These are phyloP conservation scores for Drosophila affinis DNA, from an alignment of 2,888 invertebrate species.

Conservation along the genomic window DNA sequence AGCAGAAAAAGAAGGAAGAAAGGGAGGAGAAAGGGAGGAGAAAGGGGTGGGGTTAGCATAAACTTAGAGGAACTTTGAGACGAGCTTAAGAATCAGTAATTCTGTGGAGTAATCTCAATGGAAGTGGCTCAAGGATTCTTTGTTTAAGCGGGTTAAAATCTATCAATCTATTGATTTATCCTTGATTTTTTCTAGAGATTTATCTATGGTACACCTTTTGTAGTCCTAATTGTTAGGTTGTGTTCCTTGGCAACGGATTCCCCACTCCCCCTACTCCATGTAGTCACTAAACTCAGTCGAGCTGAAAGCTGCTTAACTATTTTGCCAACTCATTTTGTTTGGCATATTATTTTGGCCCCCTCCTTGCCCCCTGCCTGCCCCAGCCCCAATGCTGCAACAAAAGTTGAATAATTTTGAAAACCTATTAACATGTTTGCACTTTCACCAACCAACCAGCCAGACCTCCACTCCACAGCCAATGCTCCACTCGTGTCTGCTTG, in stretches of 20 bases:
- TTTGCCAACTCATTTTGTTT: conserved; percentile 66
- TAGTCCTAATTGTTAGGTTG: background rate
- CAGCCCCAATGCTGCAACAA: conserved; percentile 10
- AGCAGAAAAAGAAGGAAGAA: conserved; percentile 16
- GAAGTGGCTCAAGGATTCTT: background rate
- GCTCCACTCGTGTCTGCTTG: background rate
- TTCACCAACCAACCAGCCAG: background rate
- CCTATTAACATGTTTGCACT: conserved; percentile 57
- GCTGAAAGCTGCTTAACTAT: conserved; percentile 70
- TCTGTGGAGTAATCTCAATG: background rate
- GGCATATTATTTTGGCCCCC: conserved; percentile 52
- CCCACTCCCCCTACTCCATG: background rate
- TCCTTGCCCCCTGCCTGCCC: too few relatives aligned
- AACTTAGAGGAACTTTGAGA: background rate
- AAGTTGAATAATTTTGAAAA: conserved; percentile 63
- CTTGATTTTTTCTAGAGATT: background rate
- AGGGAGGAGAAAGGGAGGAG: conserved; percentile 11
- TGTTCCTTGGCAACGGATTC: background rate
- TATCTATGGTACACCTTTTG: background rate
- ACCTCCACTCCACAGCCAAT: background rate
- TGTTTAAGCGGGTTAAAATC: background rate
- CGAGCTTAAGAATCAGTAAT: background rate
- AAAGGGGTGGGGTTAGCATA: background rate
- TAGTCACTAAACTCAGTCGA: conserved; percentile 45
- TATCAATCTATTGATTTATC: background rate